Evolutionary conservation across 2,797 vertebrate species (phyloP).

Genomic region (Podarcis siculus): DNA sequence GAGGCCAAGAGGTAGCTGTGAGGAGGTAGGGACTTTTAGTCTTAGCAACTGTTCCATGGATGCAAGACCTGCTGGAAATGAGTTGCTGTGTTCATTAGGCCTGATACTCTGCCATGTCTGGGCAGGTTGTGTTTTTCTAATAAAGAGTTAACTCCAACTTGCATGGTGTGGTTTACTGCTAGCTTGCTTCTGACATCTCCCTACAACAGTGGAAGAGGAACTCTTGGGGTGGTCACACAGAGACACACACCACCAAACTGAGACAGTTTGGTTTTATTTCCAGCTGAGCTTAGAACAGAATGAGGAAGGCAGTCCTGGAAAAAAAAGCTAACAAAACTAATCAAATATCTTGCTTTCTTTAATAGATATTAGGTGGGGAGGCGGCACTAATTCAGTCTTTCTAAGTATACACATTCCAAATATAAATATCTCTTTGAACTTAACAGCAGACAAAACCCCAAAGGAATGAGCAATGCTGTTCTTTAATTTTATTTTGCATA

Average conservation of each 20-base stretch:
- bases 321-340: not conserved
- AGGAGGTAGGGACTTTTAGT: too few relatives aligned
- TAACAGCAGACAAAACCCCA: conserved; percentile 6
- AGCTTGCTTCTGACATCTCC: not conserved
- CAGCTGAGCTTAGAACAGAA: not conserved
- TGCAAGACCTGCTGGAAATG: too few relatives aligned
- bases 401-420: not conserved
- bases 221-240: not conserved
- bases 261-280: not conserved
- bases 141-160: too few relatives aligned
- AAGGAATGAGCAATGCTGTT: not conserved
- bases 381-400: not conserved
- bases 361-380: not conserved
- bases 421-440: conserved; percentile 22
- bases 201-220: not conserved
- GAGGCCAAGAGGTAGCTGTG: too few relatives aligned
- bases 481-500: conserved; percentile 14
- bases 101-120: too few relatives aligned
- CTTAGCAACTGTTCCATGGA: too few relatives aligned
- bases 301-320: not conserved
- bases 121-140: too few relatives aligned
- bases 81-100: too few relatives aligned
- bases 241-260: not conserved
- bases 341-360: not conserved
- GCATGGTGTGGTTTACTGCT: too few relatives aligned